Evolutionary conservation across 2,888 invertebrate species (phyloP), one percentile per base, ranked within the genome.

Genomic region (Mimachlamys varia): DNA sequence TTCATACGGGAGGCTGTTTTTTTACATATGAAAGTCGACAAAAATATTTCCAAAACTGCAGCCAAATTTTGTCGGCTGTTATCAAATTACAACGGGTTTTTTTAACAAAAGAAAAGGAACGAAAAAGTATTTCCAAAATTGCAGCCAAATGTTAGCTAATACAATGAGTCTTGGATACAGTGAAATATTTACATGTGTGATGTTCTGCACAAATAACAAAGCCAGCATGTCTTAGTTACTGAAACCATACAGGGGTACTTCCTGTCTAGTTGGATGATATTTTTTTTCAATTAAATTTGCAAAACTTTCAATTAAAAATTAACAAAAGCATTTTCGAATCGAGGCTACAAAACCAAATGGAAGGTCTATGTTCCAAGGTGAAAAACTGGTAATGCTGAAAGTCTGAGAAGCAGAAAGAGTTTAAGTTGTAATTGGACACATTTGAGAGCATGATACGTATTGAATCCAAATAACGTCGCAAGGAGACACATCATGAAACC

Each of bases 11-110:
- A 76, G 33, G 7, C 33, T n/a, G 7, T 27, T 76, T 44, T 53
- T 53, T 53, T 15, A 53, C 53, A 62, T 62, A 62, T 7, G 62
- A 62, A 62, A 7, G 22, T 15, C 12, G 33, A 76, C 33, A 33
- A 76, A 76, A 76, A 27, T 22, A 76, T 33, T 33, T 76, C 76
- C 76, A 76, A 76, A 76, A 76, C 76, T 76, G 33, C 76, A 33
- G 27, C 10, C 33, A 76, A 76, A 76, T 27, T 76, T 76, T 0
- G 33, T 27, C 27, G 0, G 27, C 33, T 27, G 27, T 33, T 76
- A 76, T 10, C 27, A 33, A 33, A 76, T 76, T 15, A 76, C 33
- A 76, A 27, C 13, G 76, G 15, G 15, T 4, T 76, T 7, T 76
- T 33, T 33, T 27, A 3, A 10, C 27, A 33, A 33, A 76, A 7